Base-by-base conservation (phyloP, 1,140 invertebrate genomes). In the Varroa destructor region DNA sequence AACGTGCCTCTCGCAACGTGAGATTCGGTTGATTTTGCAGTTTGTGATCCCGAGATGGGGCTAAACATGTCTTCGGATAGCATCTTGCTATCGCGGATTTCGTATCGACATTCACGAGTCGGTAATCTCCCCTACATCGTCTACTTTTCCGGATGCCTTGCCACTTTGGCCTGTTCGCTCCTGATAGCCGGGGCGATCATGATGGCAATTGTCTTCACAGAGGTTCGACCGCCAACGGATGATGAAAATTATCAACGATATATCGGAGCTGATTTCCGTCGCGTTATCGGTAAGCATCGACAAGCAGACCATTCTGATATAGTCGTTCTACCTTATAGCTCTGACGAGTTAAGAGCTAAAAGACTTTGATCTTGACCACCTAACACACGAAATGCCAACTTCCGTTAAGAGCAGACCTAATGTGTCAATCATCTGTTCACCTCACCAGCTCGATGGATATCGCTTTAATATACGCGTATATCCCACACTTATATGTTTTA, bases 181-280 rank as follows among this genome's bases (percentile, higher is more conserved):
- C 71, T 77, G 37, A 70, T 77, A 2, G 73, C 71, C 1, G 76
- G 76, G 4, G 75, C 76, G 5, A 75, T 77, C 37, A 64, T 76
- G 6, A 74, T 74, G 4, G 76, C 75, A 1, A 73, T 76, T 36
- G 75, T 76, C 4, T 77, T 72, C 56, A 77, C 76, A 1, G 76
- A 77, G 61, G 74, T 77, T 36, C 75, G 75, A 0, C 76, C 76
- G 71, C 77, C 77, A 37, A 54, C 74, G 10, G 75, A 74, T 56
- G 76, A 77, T 70, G 74, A 75, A 67, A 77, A 77, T 54, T 77
- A 77, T 72, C 73, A 77, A 14, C 51, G 76, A 43, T 77, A 76
- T 73, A 72, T 75, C 37, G 74, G 76, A 2, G 72, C 76, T 0
- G 75, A 77, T 58, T 61, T 75, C 6, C 73, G 72, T 64, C 43